Evolutionary conservation across 2,888 invertebrate species (phyloP).

Genomic region (Volucella bombylans): DNA sequence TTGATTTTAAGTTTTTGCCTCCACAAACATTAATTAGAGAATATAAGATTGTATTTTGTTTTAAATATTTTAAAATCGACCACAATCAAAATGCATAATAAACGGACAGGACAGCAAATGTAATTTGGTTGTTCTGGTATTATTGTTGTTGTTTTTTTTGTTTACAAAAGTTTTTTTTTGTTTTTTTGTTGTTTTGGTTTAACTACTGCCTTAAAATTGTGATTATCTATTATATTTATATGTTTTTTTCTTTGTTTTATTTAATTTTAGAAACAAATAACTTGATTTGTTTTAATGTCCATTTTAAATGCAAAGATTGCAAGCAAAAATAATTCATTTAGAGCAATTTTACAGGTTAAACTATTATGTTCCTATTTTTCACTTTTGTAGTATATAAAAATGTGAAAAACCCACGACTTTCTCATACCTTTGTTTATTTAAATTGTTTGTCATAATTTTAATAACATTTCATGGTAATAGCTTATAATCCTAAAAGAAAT

Average conservation of each 20-base stretch:
- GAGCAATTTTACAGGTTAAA: constrained; percentile 59
- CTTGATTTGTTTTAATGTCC: constrained; percentile 52
- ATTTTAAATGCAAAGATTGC: constrained; percentile 56
- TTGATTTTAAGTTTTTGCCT: constrained; percentile 52
- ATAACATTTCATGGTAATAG: constrained; percentile 64
- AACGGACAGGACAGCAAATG: constrained; percentile 39
- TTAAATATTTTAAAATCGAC: constrained; percentile 24
- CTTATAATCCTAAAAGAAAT: constrained; percentile 71
- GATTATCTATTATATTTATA: constrained; percentile 4
- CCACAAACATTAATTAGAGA: constrained; percentile 60
- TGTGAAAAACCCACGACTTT: constrained; percentile 72
- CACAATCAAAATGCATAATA: constrained; percentile 46
- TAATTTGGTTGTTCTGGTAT: too few species aligned
- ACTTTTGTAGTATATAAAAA: constrained; percentile 58
- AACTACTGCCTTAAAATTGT: constrained; percentile 22
- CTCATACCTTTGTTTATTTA: constrained; percentile 43
- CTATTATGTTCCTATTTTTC: constrained; percentile 34
- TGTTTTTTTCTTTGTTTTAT: neutral
- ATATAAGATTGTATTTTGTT: constrained; percentile 47
- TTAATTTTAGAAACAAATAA: neutral
- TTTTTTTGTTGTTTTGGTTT: neutral
- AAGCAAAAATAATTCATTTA: constrained; percentile 32
- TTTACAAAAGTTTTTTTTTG: constrained; percentile 13
- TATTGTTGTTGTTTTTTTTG: constrained; percentile 8
- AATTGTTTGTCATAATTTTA: constrained; percentile 24